Conservation (phyloP, 37 sponge, comb jelly and placozoan genomes). For the Hormiphora californensis region DNA sequence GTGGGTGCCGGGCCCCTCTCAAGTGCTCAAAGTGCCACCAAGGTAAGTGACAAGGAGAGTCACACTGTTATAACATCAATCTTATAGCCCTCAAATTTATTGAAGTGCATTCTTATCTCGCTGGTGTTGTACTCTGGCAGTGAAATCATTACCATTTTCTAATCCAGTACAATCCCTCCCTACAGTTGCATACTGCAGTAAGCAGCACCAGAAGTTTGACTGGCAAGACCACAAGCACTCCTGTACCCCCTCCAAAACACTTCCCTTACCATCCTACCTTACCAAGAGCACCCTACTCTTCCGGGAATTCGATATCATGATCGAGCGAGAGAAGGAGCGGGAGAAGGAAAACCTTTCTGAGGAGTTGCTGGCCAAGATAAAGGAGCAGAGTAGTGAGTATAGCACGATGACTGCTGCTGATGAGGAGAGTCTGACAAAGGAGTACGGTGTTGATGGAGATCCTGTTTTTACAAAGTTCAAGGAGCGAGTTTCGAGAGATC, state of each 20-base stretch:
- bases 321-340: constrained; percentile 38
- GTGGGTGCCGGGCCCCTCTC: constrained; percentile 33
- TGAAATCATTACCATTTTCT: background rate
- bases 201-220: constrained; percentile 2
- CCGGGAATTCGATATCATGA: constrained; percentile 30
- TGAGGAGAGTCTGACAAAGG: constrained; percentile 36
- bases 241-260: background rate
- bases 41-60: no score
- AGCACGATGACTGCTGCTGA: background rate
- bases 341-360: background rate
- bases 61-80: no score
- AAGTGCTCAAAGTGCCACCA: background rate
- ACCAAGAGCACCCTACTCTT: constrained; percentile 2
- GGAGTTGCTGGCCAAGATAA: background rate
- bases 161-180: background rate
- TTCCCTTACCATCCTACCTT: background rate
- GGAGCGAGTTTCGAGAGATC: constrained; percentile 17
- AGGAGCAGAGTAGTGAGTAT: background rate
- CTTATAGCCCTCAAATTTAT: background rate
- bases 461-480: constrained; percentile 40
- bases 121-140: no score
- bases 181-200: constrained; percentile 37
- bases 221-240: constrained; percentile 13
- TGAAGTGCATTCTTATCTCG: background rate
- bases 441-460: background rate